A percentile compares a stretch with the other conserved stretches of the same genome.
Evolutionary conservation across 2,113 vertebrate genomes (phyloP).

Genomic region (Zosterops japonicus): DNA sequence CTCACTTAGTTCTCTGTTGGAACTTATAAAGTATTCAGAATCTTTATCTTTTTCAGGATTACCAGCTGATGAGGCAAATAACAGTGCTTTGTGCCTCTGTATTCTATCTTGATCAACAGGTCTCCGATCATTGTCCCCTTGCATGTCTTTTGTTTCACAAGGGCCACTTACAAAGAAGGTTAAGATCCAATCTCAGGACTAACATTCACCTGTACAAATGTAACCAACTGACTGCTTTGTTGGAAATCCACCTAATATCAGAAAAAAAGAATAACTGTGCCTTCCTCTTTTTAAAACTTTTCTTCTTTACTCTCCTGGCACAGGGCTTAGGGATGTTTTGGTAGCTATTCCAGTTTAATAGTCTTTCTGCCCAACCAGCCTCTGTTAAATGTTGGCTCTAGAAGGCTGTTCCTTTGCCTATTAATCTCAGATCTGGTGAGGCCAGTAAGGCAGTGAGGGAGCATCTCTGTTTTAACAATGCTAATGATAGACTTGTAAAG

Average conservation of each 20-base stretch:
- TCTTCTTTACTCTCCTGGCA: not conserved
- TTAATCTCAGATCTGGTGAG: not conserved
- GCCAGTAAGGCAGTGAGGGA: not conserved
- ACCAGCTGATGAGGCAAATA: not conserved
- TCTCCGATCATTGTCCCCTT: not conserved
- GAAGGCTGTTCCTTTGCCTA: not conserved
- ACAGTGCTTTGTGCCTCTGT: not conserved
- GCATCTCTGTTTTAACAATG: conserved; percentile 11
- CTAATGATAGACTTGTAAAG: not conserved
- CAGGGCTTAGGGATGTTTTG: not conserved
- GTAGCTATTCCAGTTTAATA: not conserved
- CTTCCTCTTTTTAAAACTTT: not conserved
- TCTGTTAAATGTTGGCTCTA: not conserved
- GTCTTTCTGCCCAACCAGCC: not conserved
- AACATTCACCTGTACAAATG: not conserved
- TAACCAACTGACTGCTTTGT: not conserved
- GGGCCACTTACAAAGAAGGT: not conserved
- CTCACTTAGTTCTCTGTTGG: not conserved
- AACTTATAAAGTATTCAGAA: not conserved
- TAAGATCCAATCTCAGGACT: not conserved
- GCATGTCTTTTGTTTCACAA: not conserved
- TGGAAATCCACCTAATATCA: not conserved
- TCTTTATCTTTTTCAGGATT: not conserved
- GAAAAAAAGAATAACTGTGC: not conserved
- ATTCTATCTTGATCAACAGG: not conserved